Base-by-base conservation (phyloP, 2,888 invertebrate genomes). In the Pseudococcus jackbeardsleyi region DNA sequence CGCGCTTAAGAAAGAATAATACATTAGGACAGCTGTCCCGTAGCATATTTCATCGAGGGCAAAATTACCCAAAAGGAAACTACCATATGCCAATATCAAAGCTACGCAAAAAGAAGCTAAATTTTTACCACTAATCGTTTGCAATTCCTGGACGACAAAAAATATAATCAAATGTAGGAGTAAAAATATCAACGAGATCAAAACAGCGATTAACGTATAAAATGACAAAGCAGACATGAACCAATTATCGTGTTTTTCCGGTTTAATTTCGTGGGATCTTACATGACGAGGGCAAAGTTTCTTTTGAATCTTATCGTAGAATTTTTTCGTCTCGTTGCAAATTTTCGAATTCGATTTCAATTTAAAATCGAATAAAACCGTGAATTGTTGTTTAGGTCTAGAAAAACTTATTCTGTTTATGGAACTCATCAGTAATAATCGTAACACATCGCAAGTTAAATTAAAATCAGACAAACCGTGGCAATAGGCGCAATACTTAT, bases 101-200 rank as follows among this genome's bases (percentile, higher is more conserved):
- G 93, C 91, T 22, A 92, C 90, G 85, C 92, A 92, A n/a, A 93
- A 91, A 17, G 92, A 92, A 19, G 93, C 92, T 68, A 93, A 90
- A 89, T 93, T 93, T 90, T 92, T 92, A 22, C 93, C 93, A 4
- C 93, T 92, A 42, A 92, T 91, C 90, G 93, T 93, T 79, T 92
- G 91, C 72, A 93, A 90, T 85, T 92, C 92, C 0, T 92, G 91
- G n/a, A 93, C 91, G 26, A 92, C 89, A 26, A 91, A 90, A 90
- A 93, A 93, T 1, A 92, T 92, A 2, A 91, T 89, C 19, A 93
- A 90, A 89, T 93, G 93, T 9, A 93, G 89, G 17, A 92, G 87
- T 4, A 93, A 90, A 89, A 92, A 92, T 50, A 92, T 89, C 72
- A 92, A 91, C 0, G 93, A 93, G 15, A 93, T 90, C 0, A 92